Evolutionary conservation across 2,797 vertebrate genomes (phyloP), one percentile per base, ranked within the genome.

Genomic region (Manis pentadactyla): DNA sequence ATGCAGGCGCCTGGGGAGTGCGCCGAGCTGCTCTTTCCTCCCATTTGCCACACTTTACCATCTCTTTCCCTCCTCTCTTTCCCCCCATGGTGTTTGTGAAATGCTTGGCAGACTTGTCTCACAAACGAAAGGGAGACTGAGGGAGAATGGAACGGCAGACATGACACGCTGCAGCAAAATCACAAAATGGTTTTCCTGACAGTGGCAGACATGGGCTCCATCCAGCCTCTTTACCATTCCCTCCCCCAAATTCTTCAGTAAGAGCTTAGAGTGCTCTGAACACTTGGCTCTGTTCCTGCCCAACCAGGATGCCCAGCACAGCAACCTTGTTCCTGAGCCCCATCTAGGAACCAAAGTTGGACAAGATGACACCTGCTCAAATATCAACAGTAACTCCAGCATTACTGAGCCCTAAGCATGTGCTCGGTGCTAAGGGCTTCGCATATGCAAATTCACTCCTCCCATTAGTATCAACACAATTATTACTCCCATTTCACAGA

Each of bases 1-100:
- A 97, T 83, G 91, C 94, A 17, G 96, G 97, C 37, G 96, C 95
- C 97, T 96, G 97, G 97, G 98, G 98, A 98, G 84, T 37, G 93
- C 94, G 19, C 2, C 18, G 79, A 95, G 78, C 81, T 31, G 17
- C 83, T 1, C 0, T 23, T 23, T 93, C 57, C 87, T 94, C 86
- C 59, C 1, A 13, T n/a, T 17, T 7, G 49, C 86, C 39, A 4
- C 31, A 3, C 66, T 53, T 21, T 15, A 61, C 42, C 14, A 1
- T 51, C 92, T 66, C 90, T 5, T 4, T 5, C 57, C 46, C 9
- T 3, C 34, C 71, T 61, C 73, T 39, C 29, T 12, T 23, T 2
- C 11, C 27, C 75, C 37, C 8, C 7, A 18, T 2, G 0, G 77
- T 53, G 37, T 51, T 66, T 93, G 73, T 73, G 73, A 94, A 93